Evolutionary conservation across 1,140 invertebrate genomes (phyloP).

Genomic region (Ladona fulva): DNA sequence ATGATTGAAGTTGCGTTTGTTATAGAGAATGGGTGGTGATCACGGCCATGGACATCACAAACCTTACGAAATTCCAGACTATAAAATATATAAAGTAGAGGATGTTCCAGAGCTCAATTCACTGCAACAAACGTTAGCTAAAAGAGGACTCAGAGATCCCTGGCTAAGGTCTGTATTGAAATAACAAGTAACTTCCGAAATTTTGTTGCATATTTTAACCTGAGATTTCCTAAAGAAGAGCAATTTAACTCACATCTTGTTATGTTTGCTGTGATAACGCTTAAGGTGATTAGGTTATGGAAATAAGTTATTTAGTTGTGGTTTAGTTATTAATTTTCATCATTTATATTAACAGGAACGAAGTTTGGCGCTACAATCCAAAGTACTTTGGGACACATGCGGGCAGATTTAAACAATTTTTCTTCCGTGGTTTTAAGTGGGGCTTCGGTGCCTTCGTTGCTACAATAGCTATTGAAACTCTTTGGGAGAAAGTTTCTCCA

Average conservation of each 20-base stretch:
- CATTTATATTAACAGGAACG: slow-evolving; percentile 48
- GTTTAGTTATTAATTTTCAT: slow-evolving; percentile 3
- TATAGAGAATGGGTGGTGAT: slow-evolving; percentile 43
- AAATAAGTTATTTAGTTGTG: too few relatives aligned
- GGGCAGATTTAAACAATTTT: slow-evolving; percentile 30
- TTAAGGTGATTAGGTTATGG: too few relatives aligned
- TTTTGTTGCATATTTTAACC: too few relatives aligned
- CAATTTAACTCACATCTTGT: too few relatives aligned
- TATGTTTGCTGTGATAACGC: too few relatives aligned
- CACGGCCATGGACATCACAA: slow-evolving; percentile 39
- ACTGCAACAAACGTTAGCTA: slow-evolving; percentile 50
- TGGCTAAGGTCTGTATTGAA: slow-evolving; percentile 58
- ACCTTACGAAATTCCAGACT: slow-evolving; percentile 53
- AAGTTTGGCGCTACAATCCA: slow-evolving; percentile 63
- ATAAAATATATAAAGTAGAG: slow-evolving; percentile 60
- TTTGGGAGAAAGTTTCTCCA: slow-evolving; percentile 34
- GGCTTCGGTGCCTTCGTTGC: slow-evolving; percentile 52
- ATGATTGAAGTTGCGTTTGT: background rate
- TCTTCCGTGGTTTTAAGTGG: slow-evolving; percentile 49
- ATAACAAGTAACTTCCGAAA: too few relatives aligned
- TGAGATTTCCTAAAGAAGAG: too few relatives aligned
- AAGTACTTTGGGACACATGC: slow-evolving; percentile 39
- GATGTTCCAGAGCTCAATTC: slow-evolving; percentile 51
- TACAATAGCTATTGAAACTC: slow-evolving; percentile 48
- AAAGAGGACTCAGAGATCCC: slow-evolving; percentile 66